Evolutionary conservation across 1,140 invertebrate genomes (phyloP).

Genomic region (Littorina saxatilis): DNA sequence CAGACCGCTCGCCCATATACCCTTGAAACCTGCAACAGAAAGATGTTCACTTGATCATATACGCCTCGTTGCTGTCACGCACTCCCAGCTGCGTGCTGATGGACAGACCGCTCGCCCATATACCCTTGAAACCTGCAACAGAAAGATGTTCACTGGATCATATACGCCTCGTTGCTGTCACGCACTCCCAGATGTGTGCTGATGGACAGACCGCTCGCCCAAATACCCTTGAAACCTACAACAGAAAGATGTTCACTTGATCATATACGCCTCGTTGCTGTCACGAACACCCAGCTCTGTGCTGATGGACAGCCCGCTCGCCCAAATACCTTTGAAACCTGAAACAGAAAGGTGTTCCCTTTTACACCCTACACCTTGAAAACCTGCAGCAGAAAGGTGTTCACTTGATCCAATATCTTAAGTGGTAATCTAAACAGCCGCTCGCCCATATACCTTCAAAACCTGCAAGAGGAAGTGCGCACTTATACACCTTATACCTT

Average conservation of each 20-base stretch:
- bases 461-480: too few relatives aligned
- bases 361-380: too few relatives aligned
- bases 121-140: slow-evolving; percentile 74
- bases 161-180: neutral
- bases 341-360: too few relatives aligned
- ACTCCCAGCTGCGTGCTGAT: neutral
- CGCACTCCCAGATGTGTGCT: neutral
- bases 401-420: neutral
- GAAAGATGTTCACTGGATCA: neutral
- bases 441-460: slow-evolving; percentile 74
- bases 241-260: too few relatives aligned
- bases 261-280: slow-evolving; percentile 75
- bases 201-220: slow-evolving; percentile 61
- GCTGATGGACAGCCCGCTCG: slow-evolving; percentile 76
- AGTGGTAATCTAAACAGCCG: neutral
- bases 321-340: slow-evolving; percentile 78
- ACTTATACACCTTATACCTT: too few relatives aligned
- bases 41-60: too few relatives aligned
- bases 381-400: neutral
- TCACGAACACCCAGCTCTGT: slow-evolving; percentile 76
- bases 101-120: slow-evolving; percentile 60
- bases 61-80: neutral
- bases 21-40: slow-evolving; percentile 72
- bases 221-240: slow-evolving; percentile 76
- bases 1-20: slow-evolving; percentile 77